Evolutionary conservation across 2,113 vertebrate genomes (phyloP).

Genomic region (Prionailurus bengalensis): DNA sequence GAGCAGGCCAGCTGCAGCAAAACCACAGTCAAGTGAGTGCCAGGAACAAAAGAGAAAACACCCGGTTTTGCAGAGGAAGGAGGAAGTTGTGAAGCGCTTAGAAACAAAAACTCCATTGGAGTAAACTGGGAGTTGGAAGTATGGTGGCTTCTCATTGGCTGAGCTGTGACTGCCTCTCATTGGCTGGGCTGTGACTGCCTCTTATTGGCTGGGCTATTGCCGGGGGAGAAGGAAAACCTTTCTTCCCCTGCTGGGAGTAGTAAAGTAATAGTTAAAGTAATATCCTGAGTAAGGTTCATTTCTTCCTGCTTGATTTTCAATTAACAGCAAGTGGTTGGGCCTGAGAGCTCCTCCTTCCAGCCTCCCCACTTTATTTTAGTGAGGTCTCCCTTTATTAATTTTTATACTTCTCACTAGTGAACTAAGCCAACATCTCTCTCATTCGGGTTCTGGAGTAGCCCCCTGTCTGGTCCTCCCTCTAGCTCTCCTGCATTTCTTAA

Average conservation of each 20-base stretch:
- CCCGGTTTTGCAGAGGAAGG: background rate
- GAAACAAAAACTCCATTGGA: background rate
- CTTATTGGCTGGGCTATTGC: background rate
- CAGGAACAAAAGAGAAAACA: background rate
- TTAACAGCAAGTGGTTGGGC: background rate
- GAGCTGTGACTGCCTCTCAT: background rate
- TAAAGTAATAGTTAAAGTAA: background rate
- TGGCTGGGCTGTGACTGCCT: background rate
- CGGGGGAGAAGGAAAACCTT: background rate
- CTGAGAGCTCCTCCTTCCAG: background rate
- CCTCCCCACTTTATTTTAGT: background rate
- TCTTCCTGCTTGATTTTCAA: background rate
- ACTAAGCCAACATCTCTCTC: background rate
- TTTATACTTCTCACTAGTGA: background rate
- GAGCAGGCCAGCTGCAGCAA: background rate
- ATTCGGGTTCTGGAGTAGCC: background rate
- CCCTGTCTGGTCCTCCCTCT: background rate
- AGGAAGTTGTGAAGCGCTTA: background rate
- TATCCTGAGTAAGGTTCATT: background rate
- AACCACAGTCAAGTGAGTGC: background rate
- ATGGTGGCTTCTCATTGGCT: background rate
- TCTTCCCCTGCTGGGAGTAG: background rate
- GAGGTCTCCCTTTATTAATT: background rate
- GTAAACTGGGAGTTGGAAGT: background rate
- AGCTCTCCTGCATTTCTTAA: background rate